Conservation (phyloP, 2,797 vertebrate species). For the Pyrrhura leucotis region DNA sequence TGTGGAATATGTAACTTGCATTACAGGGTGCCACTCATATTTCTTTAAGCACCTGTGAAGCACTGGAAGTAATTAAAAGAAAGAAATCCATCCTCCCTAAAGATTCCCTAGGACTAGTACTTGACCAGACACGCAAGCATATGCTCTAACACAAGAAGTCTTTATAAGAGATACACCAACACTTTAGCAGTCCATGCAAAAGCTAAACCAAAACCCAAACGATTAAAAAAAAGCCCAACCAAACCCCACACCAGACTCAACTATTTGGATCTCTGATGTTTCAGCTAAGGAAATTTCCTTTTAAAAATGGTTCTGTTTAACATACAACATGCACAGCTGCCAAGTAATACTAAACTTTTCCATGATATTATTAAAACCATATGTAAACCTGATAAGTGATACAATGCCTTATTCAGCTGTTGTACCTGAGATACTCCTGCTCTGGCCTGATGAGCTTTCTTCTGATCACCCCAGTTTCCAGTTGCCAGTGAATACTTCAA, state of each 20-base stretch:
- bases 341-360: neutral
- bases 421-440: constrained; percentile 95
- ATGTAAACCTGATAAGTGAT: neutral
- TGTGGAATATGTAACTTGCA: neutral
- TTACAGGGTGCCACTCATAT: neutral
- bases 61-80: neutral
- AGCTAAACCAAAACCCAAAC: neutral
- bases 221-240: rapidly evolving
- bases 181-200: neutral
- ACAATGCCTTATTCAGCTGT: neutral
- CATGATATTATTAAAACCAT: neutral
- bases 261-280: neutral
- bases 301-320: neutral
- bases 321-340: neutral
- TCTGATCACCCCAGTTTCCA: constrained; percentile 98
- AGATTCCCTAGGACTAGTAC: neutral
- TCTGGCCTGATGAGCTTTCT: constrained; percentile 98
- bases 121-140: neutral
- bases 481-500: constrained; percentile 97
- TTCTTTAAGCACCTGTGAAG: neutral
- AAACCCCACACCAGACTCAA: neutral
- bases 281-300: neutral
- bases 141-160: neutral
- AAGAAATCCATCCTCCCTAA: neutral
- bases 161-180: neutral